Base-by-base conservation (phyloP, 2,888 invertebrate genomes). In the Osedax frankpressi region DNA sequence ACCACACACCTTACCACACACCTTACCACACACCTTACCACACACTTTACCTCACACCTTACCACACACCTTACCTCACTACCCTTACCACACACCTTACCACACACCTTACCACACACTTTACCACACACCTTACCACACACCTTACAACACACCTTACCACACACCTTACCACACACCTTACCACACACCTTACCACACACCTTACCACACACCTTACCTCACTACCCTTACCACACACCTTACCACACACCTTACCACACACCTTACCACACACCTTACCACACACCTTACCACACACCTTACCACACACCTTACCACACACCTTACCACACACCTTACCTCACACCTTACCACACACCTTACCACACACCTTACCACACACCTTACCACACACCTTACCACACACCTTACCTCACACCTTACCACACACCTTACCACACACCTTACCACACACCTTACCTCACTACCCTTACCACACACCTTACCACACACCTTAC, bases 251-350 rank as follows among this genome's bases (percentile, higher is more conserved):
- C 44, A 44, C 44, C 6, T 19, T 11, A 11, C 6, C 44, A 44
- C 44, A 44, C 44, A 44, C 44, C 6, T 44, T 6, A 6, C 6
- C 44, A 44, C 44, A 44, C 44, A 44, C 44, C 6, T 44, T n/a
- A n/a, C n/a, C n/a, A n/a, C n/a, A n/a, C n/a, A n/a, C 19, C 77
- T 28, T 77, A 84, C 84, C 86, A 88, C n/a, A 44, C 44, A 6
- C 44, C 6, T 44, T 11, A 44, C 6, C 44, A 44, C 44, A 44
- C 44, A 44, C 44, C 6, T 19, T 11, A 11, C 6, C 44, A 44
- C 44, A 44, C 44, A 44, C 44, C 6, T 44, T 6, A 6, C 6
- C 44, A 44, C 44, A 44, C 44, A 44, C 44, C 6, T 44, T n/a
- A n/a, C n/a, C n/a, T 11, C 44, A 44, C 44, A 6, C 44, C 6